Conservation (phyloP, 1,140 invertebrate genomes). For the Leptonema lineaticorne region DNA sequence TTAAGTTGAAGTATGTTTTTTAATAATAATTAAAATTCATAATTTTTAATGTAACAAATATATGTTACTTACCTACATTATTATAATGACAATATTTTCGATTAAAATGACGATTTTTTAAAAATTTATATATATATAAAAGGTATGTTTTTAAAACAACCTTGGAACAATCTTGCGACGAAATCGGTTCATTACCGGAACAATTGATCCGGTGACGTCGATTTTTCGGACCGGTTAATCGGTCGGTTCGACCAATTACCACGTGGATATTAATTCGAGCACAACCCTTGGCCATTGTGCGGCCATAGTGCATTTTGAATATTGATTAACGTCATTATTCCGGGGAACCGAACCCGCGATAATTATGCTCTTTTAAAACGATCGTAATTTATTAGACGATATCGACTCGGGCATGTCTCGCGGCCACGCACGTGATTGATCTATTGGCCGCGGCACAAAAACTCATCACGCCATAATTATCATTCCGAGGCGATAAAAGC, state of each 20-base stretch:
- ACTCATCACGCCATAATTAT: background rate
- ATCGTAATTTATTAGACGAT: conserved; percentile 27
- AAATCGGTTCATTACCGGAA: background rate
- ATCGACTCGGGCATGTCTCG: conserved; percentile 15
- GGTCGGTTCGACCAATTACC: background rate
- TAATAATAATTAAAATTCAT: background rate
- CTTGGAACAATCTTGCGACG: background rate
- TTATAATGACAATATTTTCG: background rate
- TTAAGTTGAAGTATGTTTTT: background rate
- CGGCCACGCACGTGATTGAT: conserved; percentile 19
- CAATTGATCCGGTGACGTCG: background rate
- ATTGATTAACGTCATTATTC: conserved; percentile 36
- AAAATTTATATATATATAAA: background rate
- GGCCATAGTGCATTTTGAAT: conserved; percentile 28
- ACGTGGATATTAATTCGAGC: background rate
- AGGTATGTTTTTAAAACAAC: background rate
- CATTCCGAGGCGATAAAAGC: background rate
- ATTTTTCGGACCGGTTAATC: background rate
- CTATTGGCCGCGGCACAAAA: background rate
- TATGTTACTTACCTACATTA: background rate
- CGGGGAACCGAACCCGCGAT: conserved; percentile 17
- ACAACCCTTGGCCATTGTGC: conserved; percentile 6
- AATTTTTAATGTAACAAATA: background rate
- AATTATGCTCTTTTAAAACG: conserved; percentile 30
- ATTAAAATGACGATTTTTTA: background rate